These are phyloP conservation scores for Bubo bubo DNA, from an alignment of 2,113 vertebrate genomes.

Conservation along the genomic window DNA sequence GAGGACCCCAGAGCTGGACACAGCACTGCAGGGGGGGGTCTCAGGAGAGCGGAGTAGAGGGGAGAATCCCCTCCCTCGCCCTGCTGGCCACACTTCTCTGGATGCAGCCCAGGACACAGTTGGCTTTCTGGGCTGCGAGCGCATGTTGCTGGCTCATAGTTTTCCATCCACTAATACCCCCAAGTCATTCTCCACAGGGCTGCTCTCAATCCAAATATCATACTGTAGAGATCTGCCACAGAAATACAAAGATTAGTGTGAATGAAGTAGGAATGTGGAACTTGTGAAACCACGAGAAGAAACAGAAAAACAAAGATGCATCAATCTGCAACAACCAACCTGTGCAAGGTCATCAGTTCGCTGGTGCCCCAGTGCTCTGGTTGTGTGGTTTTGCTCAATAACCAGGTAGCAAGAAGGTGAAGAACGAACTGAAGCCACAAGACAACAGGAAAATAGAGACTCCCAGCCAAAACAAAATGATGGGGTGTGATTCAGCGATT, in stretches of 20 bases:
- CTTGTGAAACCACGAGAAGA: neutral
- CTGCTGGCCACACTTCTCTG: no score
- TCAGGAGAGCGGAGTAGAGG: no score
- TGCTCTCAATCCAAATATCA: neutral
- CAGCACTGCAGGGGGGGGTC: no score
- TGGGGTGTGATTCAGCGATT: neutral
- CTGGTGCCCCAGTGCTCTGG: neutral
- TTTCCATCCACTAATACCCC: no score
- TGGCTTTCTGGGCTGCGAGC: no score
- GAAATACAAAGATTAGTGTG: neutral
- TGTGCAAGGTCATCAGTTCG: neutral
- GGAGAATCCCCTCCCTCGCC: no score
- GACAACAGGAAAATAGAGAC: neutral
- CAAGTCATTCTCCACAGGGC: no score
- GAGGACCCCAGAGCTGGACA: no score
- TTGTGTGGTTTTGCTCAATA: neutral
- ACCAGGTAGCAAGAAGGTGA: neutral
- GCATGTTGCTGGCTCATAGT: no score
- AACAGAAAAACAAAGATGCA: conserved; percentile 2
- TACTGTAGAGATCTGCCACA: neutral
- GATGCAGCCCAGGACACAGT: no score
- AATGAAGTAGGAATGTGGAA: neutral
- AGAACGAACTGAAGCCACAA: neutral
- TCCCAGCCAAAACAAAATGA: neutral
- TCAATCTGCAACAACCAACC: neutral